Conservation (phyloP, 2,113 vertebrate species). For the Hippocampus comes region DNA sequence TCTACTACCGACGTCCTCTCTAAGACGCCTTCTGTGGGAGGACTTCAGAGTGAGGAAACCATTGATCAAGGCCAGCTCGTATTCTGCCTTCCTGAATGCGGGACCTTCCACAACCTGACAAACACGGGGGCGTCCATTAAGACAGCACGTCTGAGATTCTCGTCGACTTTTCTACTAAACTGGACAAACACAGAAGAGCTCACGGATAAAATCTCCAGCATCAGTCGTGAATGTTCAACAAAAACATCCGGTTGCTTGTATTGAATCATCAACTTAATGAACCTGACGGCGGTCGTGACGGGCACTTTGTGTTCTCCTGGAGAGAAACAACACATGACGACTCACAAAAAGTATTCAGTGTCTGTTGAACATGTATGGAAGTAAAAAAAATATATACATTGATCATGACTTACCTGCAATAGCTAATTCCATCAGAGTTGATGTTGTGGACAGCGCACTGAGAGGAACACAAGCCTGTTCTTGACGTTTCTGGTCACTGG, state of each 20-base stretch:
- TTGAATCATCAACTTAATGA: conserved; percentile 83
- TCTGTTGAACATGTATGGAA: neutral
- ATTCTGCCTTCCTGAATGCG: conserved; percentile 74
- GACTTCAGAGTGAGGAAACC: conserved; percentile 71
- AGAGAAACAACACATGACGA: neutral
- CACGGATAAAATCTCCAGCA: conserved; percentile 80
- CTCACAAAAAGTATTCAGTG: neutral
- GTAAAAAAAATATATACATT: neutral
- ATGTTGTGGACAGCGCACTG: conserved; percentile 41
- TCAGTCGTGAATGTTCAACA: conserved; percentile 63
- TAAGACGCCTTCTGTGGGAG: conserved; percentile 56
- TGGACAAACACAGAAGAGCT: conserved; percentile 18
- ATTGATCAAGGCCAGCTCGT: conserved; percentile 79
- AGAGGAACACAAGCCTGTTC: conserved; percentile 33
- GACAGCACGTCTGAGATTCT: neutral
- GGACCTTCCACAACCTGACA: conserved; percentile 72
- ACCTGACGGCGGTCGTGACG: conserved; percentile 78
- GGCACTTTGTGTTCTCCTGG: conserved; percentile 79
- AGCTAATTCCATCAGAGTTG: conserved; percentile 63
- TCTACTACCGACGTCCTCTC: conserved; percentile 43
- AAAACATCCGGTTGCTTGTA: conserved; percentile 83
- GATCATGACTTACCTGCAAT: conserved; percentile 49
- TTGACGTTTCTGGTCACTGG: conserved; percentile 27
- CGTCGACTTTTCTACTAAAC: neutral
- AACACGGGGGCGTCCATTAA: conserved; percentile 5